These are phyloP conservation scores for Lichenostomus cassidix DNA, from an alignment of 2,113 vertebrate species.

Conservation along the genomic window DNA sequence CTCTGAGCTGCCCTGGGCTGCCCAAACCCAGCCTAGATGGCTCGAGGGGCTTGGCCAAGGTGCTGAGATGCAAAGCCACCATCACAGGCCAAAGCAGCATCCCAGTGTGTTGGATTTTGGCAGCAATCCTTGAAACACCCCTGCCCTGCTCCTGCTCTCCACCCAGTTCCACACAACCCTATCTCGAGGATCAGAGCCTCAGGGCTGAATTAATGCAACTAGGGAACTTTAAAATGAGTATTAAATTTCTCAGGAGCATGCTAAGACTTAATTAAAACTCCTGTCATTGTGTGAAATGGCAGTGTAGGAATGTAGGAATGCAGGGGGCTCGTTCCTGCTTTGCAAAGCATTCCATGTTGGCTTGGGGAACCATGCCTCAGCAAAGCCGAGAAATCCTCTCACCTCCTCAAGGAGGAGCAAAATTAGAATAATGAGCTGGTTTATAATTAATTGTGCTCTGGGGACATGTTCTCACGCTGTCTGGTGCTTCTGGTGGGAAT, in stretches of 20 bases:
- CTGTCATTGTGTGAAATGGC: neutral
- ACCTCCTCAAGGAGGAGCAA: neutral
- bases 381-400: neutral
- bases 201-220: neutral
- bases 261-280: conserved; percentile 7
- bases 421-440: neutral
- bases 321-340: neutral
- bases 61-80: neutral
- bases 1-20: neutral
- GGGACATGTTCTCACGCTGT: neutral
- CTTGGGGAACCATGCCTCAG: neutral
- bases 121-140: neutral
- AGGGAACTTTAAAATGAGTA: neutral
- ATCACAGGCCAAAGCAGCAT: neutral
- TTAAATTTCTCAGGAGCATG: conserved; percentile 5
- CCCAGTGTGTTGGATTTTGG: neutral
- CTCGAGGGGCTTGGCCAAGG: neutral
- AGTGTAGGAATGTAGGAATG: neutral
- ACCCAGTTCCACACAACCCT: neutral
- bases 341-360: neutral
- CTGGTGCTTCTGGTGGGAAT: neutral
- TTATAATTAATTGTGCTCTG: neutral
- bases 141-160: neutral
- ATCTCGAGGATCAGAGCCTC: neutral
- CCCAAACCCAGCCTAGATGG: neutral